A percentile compares a stretch with the other conserved stretches of the same genome.
Evolutionary conservation across 2,113 vertebrate genomes (phyloP).

Genomic region (Lipophrys pholis): DNA sequence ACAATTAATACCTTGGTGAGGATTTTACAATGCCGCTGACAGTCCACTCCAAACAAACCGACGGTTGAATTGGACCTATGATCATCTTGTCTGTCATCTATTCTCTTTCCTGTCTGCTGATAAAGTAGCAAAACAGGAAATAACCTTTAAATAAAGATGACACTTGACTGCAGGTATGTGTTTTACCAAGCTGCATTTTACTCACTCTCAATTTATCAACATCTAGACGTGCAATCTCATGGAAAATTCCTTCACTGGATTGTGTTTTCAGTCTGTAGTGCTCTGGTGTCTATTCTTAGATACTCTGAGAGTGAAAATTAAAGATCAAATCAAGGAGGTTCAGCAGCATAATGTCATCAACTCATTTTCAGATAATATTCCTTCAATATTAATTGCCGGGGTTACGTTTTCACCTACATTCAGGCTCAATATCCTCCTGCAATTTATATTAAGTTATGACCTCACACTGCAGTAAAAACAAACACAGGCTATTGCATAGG

Average conservation of each 20-base stretch:
- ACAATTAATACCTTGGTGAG: not conserved
- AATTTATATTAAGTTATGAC: not conserved
- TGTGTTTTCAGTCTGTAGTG: not conserved
- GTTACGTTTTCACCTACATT: not conserved
- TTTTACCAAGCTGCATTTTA: slow-evolving; percentile 1
- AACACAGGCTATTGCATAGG: not conserved
- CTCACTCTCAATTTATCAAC: not conserved
- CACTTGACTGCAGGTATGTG: not conserved
- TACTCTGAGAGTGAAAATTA: not conserved
- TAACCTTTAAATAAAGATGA: not conserved
- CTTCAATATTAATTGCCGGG: not conserved
- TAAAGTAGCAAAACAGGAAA: slow-evolving; percentile 21
- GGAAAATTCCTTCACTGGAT: not conserved
- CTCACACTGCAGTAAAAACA: not conserved
- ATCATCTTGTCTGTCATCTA: not conserved
- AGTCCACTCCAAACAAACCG: not conserved
- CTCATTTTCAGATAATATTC: not conserved
- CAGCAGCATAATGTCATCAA: not conserved
- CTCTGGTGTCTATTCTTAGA: not conserved
- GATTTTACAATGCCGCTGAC: not conserved
- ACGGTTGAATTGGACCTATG: not conserved
- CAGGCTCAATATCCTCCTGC: not conserved
- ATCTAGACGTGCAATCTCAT: not conserved
- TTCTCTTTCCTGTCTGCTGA: not conserved
- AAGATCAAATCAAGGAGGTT: not conserved